These are phyloP conservation scores for Sisyra nigra DNA, from an alignment of 2,888 invertebrate species.

Conservation along the genomic window DNA sequence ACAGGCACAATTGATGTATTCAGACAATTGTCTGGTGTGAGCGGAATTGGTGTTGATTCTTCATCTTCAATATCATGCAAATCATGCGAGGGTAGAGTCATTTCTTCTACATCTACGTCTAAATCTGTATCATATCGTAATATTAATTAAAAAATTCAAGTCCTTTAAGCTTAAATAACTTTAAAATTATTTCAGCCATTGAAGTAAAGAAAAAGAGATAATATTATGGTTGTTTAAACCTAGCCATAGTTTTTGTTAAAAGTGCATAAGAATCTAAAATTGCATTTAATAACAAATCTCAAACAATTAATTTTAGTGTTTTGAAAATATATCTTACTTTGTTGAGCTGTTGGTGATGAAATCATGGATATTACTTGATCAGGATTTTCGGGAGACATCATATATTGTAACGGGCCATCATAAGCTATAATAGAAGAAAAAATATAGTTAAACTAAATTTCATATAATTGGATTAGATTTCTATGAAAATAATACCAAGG, in stretches of 20 bases:
- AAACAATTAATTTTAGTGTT: background rate
- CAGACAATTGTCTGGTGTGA: slow-evolving; percentile 23
- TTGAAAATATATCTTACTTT: slow-evolving; percentile 1
- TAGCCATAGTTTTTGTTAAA: too few relatives aligned
- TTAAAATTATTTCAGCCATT: too few relatives aligned
- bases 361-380: slow-evolving; percentile 46
- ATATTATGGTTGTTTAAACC: too few relatives aligned
- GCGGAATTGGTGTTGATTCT: slow-evolving; percentile 39
- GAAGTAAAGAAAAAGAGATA: too few relatives aligned
- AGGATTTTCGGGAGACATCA: slow-evolving; percentile 65
- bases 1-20: slow-evolving; percentile 24
- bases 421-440: slow-evolving; percentile 41
- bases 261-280: too few relatives aligned
- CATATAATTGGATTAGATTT: too few relatives aligned
- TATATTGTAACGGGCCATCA: slow-evolving; percentile 77
- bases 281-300: too few relatives aligned
- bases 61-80: slow-evolving; percentile 38
- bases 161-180: too few relatives aligned
- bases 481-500: too few relatives aligned
- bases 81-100: slow-evolving; percentile 12
- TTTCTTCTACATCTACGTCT: slow-evolving; percentile 9
- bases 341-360: background rate
- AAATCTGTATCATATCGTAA: background rate
- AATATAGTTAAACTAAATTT: slow-evolving; percentile 11
- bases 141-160: background rate